Evolutionary conservation across 2,797 vertebrate genomes (phyloP), one percentile per base, ranked within the genome.

Genomic region (Alca torda): DNA sequence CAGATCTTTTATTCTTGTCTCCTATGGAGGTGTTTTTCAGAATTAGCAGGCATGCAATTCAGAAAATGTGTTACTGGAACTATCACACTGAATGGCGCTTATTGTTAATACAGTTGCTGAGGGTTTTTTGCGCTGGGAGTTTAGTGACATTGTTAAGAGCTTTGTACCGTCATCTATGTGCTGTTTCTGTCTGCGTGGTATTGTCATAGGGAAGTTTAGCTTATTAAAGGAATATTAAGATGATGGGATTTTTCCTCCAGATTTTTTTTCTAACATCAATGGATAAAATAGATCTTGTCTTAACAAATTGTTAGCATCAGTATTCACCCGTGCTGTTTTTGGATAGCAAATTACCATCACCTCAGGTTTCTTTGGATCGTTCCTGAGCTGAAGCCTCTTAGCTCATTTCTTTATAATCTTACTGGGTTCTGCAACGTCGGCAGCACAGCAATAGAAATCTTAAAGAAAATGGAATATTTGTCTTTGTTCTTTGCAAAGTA

Each of bases 181-280:
- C 41, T 88, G 23, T 78, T 90, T 81, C 63, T 77, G 65, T 59
- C 90, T 79, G 48, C 8, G 9, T 70, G 70, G 28, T 70, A 57
- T 75, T 92, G 50, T 94, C 54, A 79, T 43, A 83, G 9, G 31
- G 56, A 93, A 80, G 21, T 76, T 72, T 65, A 87, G 59, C 72
- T 82, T 83, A 84, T 94, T 89, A 89, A 92, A 89, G 39, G 35
- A 87, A 41, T 90, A 86, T 83, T 83, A 77, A 82, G 73, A 72
- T 64, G 85, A 26, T 88, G 18, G 0, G 0, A 11, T 77, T 81
- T 94, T 92, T 19, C 84, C 89, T 95, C 39, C 37, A 14, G 11
- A 24, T 70, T 80, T 84, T 79, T 79, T 95, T 87, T n/a, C 46
- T 86, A 60, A 65, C 1, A 4, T 90, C 24, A 54, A 0, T 86